Percentiles rank a stretch among this genome's conserved stretches.
Conservation (phyloP, 1,140 invertebrate species). For the Sycophaga agraensis region DNA sequence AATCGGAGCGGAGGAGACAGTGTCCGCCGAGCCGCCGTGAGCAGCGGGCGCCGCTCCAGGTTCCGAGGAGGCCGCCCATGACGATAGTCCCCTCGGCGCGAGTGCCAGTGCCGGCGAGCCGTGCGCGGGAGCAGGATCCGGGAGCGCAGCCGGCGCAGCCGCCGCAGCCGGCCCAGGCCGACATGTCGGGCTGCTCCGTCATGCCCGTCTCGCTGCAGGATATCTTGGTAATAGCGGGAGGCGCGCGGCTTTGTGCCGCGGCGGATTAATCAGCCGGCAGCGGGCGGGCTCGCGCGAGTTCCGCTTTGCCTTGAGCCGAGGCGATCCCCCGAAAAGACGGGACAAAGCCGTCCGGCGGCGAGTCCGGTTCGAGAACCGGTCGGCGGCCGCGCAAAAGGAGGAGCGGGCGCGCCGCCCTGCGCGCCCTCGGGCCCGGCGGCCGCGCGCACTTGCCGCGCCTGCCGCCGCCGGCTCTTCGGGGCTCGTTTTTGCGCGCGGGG, state of each 20-base stretch:
- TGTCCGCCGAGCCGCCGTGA: conserved; percentile 48
- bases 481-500: no score
- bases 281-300: background rate
- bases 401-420: no score
- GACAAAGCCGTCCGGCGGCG: no score
- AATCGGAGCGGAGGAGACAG: conserved; percentile 47
- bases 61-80: no score
- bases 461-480: no score
- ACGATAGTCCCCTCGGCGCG: no score
- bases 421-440: no score
- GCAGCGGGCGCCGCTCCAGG: conserved; percentile 27
- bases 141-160: no score
- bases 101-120: no score
- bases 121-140: conserved; percentile 7
- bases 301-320: background rate
- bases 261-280: background rate
- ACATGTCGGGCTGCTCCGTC: conserved; percentile 55
- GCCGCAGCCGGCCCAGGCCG: background rate
- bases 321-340: background rate
- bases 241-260: background rate
- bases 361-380: no score
- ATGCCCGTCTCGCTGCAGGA: conserved; percentile 56
- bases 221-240: conserved; percentile 55
- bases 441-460: no score
- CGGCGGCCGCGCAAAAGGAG: no score